Conservation (phyloP, 2,888 invertebrate genomes). For the Xylota sylvarum region DNA sequence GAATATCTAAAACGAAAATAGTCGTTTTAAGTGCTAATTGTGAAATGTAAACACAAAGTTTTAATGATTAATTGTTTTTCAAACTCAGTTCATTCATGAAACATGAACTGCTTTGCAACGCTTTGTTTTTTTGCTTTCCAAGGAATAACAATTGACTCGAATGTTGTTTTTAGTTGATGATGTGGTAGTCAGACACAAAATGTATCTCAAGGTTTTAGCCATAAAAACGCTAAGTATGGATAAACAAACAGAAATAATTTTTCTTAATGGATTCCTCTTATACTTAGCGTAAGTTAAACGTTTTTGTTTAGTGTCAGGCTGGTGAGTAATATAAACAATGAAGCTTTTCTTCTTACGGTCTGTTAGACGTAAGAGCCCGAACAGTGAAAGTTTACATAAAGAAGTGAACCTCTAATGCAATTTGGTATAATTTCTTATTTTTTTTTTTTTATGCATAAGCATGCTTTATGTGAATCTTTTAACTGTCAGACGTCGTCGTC, state of each 20-base stretch:
- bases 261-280: slow-evolving; percentile 73
- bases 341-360: slow-evolving; percentile 19
- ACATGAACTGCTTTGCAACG: slow-evolving; percentile 27
- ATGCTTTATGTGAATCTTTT: background rate
- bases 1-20: slow-evolving; percentile 53
- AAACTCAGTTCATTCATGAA: slow-evolving; percentile 38
- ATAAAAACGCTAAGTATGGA: slow-evolving; percentile 74
- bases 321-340: slow-evolving; percentile 65
- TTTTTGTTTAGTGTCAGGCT: slow-evolving; percentile 73
- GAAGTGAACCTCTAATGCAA: slow-evolving; percentile 23
- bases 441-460: background rate
- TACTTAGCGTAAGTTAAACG: slow-evolving; percentile 74
- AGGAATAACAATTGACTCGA: slow-evolving; percentile 65
- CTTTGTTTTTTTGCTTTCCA: slow-evolving; percentile 16
- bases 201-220: slow-evolving; percentile 65
- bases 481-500: background rate
- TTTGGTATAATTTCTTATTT: slow-evolving; percentile 18
- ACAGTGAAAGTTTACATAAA: slow-evolving; percentile 36
- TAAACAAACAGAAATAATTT: slow-evolving; percentile 69
- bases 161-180: slow-evolving; percentile 69
- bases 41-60: slow-evolving; percentile 67
- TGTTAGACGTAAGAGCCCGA: background rate
- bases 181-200: slow-evolving; percentile 61
- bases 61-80: slow-evolving; percentile 61
- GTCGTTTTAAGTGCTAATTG: slow-evolving; percentile 70